Base-by-base conservation (phyloP, 2,113 vertebrate genomes). In the Orientallactaga bullata region DNA sequence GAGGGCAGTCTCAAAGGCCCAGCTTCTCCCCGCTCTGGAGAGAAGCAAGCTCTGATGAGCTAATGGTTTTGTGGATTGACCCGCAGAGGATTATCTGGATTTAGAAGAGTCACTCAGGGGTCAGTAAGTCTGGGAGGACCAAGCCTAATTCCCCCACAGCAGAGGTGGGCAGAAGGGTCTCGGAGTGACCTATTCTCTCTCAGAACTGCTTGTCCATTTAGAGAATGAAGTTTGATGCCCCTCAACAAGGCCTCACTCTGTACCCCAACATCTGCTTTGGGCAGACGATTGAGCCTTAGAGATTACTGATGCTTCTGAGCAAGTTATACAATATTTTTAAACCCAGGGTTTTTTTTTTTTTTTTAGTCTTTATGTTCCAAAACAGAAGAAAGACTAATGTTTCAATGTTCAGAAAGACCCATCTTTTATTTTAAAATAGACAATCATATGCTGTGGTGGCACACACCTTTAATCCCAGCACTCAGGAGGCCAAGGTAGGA, bases 101-200 rank as follows among this genome's bases (percentile, higher is more conserved):
- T 92, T 85, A 68, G 81, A 88, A 94, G 81, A 74, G 92, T 95
- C 91, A 95, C 35, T 47, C 71, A 32, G n/a, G 73, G 90, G 95
- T 93, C 85, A 95, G 78, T 65, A 61, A 71, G 71, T 87, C 93
- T 78, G 81, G 58, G 72, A 87, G 42, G 60, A 81, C 72, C 1
- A 32, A 92, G 32, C 30, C 88, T 90, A 91, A 84, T 63, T 96
- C 84, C 69, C 42, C 20, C 51, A n/a, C 35, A 63, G 87, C 85
- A 82, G 76, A 96, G 74, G 61, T n/a, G 21, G 76, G 71, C 71
- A 55, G 32, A 69, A 77, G 30, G 51, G 20, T 74, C 74, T 79
- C 82, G 5, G 2, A 55, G 74, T 66, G 78, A 66, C 18, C 32
- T 16, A n/a, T 86, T 91, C 76, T 63, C 24, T 58, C 94, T 92